Evolutionary conservation across 2,113 vertebrate genomes (phyloP), one percentile per base, ranked within the genome.

Genomic region (Daboia siamensis): DNA sequence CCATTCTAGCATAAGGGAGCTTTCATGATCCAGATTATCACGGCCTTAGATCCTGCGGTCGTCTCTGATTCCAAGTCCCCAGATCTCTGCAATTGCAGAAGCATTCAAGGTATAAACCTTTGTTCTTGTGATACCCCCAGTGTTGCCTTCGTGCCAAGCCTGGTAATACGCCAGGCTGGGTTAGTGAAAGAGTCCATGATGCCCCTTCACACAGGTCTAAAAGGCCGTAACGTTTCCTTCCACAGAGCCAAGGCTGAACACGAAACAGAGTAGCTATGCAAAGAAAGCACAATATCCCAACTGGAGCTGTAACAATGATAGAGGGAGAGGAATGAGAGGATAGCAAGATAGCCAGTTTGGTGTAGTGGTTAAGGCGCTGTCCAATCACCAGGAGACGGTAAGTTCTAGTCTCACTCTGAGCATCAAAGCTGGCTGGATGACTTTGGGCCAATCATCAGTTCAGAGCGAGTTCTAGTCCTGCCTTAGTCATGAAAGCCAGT

Each of bases 71-170:
- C 80, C 17, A 23, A 10, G 20, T 39, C 20, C 46, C 24, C 9
- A n/a, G 2, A 29, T n/a, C 12, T 87, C 26, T n/a, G 51, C 5
- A 13, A 21, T 8, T 55, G 51, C 86, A 23, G 39, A 85, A 1
- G 17, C 44, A 51, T 86, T 33, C 29, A 74, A 74, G 64, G 26
- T 74, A 74, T 33, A 74, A 74, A 6, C 64, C 29, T 17, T 74
- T 5, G 5, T 15, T 33, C 13, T 13, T 15, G 29, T 0, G 2
- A 17, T 12, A 0, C 1, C 64, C 5, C n/a, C 64, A 17, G 33
- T 6, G 13, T 17, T 33, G 13, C 64, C 64, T 69, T n/a, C 4
- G 0, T n/a, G 64, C 12, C 64, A 69, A 69, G 29, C 29, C 1
- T 33, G 13, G 5, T 11, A 69, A n/a, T n/a, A 61, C 24, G 26